Conservation (phyloP, 2,113 vertebrate species). For the Xiphophorus maculatus region DNA sequence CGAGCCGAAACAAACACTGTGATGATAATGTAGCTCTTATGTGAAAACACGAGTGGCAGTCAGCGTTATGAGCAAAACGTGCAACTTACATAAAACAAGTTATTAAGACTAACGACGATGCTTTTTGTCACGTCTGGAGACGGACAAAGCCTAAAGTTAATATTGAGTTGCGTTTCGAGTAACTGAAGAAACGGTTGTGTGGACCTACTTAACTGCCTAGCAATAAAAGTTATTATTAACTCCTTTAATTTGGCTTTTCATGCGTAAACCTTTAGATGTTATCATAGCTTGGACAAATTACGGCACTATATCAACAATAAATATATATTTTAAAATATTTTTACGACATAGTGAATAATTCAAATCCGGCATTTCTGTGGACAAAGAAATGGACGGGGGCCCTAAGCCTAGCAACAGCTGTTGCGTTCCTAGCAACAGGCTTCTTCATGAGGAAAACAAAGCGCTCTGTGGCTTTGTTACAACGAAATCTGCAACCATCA, state of each 20-base stretch:
- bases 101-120: background rate
- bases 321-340: background rate
- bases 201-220: conserved; percentile 39
- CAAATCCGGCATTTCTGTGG: conserved; percentile 26
- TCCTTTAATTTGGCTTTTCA: accelerated
- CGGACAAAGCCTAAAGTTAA: background rate
- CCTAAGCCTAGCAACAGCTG: conserved; percentile 60
- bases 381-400: conserved; percentile 18
- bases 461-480: no score
- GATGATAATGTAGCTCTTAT: background rate
- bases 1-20: background rate
- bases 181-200: background rate
- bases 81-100: background rate
- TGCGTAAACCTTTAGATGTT: accelerated
- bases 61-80: background rate
- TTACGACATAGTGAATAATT: background rate
- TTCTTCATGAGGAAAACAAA: conserved; percentile 24
- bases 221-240: conserved; percentile 22
- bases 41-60: background rate
- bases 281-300: accelerated
- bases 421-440: conserved; percentile 63
- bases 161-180: background rate
- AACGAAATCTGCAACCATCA: background rate
- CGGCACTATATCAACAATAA: accelerated
- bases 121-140: background rate